Evolutionary conservation across 1,140 invertebrate genomes (phyloP), one percentile per base, ranked within the genome.

Genomic region (Pseudomyrmex gracilis): DNA sequence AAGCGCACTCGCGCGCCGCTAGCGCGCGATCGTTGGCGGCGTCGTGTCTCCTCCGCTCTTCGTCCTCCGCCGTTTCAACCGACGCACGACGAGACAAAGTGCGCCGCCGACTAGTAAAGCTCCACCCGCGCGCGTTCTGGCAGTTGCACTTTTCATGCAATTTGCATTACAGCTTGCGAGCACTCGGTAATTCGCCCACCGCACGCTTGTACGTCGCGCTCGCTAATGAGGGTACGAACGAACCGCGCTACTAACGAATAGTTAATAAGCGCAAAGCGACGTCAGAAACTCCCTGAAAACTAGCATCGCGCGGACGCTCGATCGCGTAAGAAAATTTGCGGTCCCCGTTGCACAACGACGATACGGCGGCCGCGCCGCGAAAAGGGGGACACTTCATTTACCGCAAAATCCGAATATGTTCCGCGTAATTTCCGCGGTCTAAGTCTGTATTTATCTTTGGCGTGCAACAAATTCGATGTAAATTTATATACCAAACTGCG

Each of bases 171-270:
- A 88, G 85, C 88, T 34, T 71, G 76, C 74, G 64, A 84, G 84
- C 76, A 86, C 78, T 68, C 76, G 61, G 87, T 89, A 89, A 88
- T 89, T 89, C 87, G 87, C 80, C 34, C 49, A 73, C 67, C 84
- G 64, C 76, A 68, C 78, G 85, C 82, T 63, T 85, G 58, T 86
- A 86, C 57, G 84, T 60, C 49, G 53, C 60, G 70, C 67, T 77
- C 87, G 82, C 85, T 89, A 89, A 89, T 89, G 88, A 89, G 87
- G 82, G 84, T 89, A 86, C 84, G 73, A 86, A 67, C 87, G 82
- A 68, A 74, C 55, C 70, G 45, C 67, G 82, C 49, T 68, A 70
- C 88, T 86, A 89, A 89, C 87, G 88, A 89, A 89, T 89, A 89
- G 87, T 89, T 89, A 89, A 89, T 89, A 89, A 85, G 87, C 55